Conservation (phyloP, 1,140 invertebrate genomes). For the Antheraea pernyi region DNA sequence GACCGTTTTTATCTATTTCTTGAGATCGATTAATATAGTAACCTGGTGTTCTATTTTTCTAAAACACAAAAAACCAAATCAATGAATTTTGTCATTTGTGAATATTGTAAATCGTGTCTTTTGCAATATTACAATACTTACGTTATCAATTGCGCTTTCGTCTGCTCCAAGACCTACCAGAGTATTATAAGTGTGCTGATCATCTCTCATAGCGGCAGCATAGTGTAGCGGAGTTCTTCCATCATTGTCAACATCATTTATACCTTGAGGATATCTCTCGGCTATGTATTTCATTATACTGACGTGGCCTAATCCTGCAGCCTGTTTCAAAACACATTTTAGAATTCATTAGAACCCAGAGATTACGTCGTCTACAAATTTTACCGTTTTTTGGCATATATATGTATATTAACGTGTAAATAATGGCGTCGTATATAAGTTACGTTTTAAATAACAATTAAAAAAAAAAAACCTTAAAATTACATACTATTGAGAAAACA, state of each 20-base stretch:
- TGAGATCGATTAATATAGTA: slow-evolving; percentile 88
- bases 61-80: slow-evolving; percentile 41
- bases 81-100: neutral
- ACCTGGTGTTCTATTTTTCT: slow-evolving; percentile 90
- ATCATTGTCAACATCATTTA: slow-evolving; percentile 86
- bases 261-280: slow-evolving; percentile 83
- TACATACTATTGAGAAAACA: too few species aligned
- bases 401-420: too few species aligned
- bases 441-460: too few species aligned
- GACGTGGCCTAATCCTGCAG: slow-evolving; percentile 87
- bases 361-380: too few species aligned
- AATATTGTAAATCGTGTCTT: neutral
- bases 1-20: slow-evolving; percentile 85
- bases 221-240: slow-evolving; percentile 96
- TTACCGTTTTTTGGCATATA: too few species aligned
- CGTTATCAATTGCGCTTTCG: slow-evolving; percentile 89
- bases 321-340: slow-evolving; percentile 72
- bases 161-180: slow-evolving; percentile 88
- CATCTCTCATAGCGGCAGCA: slow-evolving; percentile 87
- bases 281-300: slow-evolving; percentile 88
- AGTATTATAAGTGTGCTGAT: slow-evolving; percentile 86
- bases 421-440: too few species aligned
- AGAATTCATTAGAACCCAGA: too few species aligned
- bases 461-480: too few species aligned
- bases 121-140: slow-evolving; percentile 75